Evolutionary conservation across 2,888 invertebrate species (phyloP).

Genomic region (Dysmachus trigonus): DNA sequence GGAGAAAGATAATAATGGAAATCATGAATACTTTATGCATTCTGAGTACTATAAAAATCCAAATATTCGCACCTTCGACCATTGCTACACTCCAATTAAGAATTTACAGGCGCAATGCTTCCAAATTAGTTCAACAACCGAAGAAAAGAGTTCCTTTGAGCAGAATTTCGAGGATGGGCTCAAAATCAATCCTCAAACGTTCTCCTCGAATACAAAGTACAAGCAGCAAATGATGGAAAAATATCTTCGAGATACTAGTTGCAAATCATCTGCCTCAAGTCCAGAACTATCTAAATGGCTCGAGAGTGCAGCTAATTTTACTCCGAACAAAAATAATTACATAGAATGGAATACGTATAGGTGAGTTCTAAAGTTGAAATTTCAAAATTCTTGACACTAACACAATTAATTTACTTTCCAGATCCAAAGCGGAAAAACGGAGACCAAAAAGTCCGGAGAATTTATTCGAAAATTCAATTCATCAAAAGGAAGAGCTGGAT

Average conservation of each 20-base stretch:
- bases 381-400: not conserved
- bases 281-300: slow-evolving; percentile 78
- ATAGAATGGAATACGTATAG: slow-evolving; percentile 69
- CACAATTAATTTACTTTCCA: not conserved
- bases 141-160: slow-evolving; percentile 56
- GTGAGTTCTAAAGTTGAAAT: slow-evolving; percentile 51
- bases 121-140: slow-evolving; percentile 63
- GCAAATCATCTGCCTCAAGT: slow-evolving; percentile 61
- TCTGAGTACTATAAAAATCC: slow-evolving; percentile 39
- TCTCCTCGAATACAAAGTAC: slow-evolving; percentile 63
- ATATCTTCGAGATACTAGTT: slow-evolving; percentile 63
- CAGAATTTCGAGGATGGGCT: slow-evolving; percentile 41
- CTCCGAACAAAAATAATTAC: slow-evolving; percentile 76
- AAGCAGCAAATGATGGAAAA: slow-evolving; percentile 71
- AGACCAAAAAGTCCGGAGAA: slow-evolving; percentile 41
- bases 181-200: slow-evolving; percentile 50
- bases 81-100: slow-evolving; percentile 57
- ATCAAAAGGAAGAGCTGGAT: slow-evolving; percentile 78
- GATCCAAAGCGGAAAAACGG: slow-evolving; percentile 41
- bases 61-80: slow-evolving; percentile 53
- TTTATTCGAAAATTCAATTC: slow-evolving; percentile 58
- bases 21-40: not conserved
- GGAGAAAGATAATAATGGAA: slow-evolving; percentile 6
- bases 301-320: slow-evolving; percentile 78
- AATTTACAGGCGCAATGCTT: slow-evolving; percentile 58